Evolutionary conservation across 2,888 invertebrate species (phyloP), one percentile per base, ranked within the genome.

Genomic region (Tanypteryx hageni): DNA sequence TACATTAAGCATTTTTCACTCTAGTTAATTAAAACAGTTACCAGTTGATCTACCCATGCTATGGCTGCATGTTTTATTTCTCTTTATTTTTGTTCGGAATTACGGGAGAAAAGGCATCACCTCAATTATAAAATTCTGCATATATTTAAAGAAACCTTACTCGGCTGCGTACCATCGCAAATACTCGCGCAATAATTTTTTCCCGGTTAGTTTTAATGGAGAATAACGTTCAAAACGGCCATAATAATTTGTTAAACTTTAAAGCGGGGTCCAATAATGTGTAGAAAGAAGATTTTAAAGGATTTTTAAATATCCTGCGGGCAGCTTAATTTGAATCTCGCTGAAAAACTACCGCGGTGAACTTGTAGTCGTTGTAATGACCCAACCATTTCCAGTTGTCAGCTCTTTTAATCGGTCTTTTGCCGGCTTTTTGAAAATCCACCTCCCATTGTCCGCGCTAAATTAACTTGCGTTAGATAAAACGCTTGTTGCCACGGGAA

Each of bases 391-490:
- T 76, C 22, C 76, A 76, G 76, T 76, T 27, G 76, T 76, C 76
- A 76, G 76, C 76, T 76, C 76, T 22, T n/a, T 64, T 64, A 16
- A 14, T 14, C 76, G 76, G 27, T 27, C 76, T 68, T 68, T 22
- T 76, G 44, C 44, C 5, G 44, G 44, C 27, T 76, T 76, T 76
- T 27, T 8, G 76, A 76, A 76, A 76, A 76, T 76, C 76, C 76
- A 76, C 76, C 27, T 76, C 76, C 27, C 76, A 76, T 76, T 76
- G 76, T 76, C 76, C 76, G 22, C 76, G 76, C 76, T 76, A 76
- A 76, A 76, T 76, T 76, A 76, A 76, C 76, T 27, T 27, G 10
- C 76, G 22, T 76, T 76, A 76, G 76, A 76, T 76, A 76, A 76
- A 76, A 44, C 44, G 44, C 44, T 44, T 44, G 44, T 44, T 44